Percentiles rank a stretch among this genome's conserved stretches.
Evolutionary conservation across 2,797 vertebrate species (phyloP).

Genomic region (Dermochelys coriacea): DNA sequence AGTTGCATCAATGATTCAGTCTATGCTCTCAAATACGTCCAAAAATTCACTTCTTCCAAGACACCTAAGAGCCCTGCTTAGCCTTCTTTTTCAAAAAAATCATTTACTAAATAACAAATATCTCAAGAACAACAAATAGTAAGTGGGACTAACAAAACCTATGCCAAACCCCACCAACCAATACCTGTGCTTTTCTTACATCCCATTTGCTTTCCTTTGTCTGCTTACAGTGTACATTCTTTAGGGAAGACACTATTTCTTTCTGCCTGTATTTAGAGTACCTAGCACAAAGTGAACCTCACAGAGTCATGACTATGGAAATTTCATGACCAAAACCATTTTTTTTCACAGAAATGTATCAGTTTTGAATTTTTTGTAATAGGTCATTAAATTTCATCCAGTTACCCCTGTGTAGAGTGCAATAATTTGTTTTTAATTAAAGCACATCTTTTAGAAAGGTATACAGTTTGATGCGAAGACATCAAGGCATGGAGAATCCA

Average conservation of each 20-base stretch:
- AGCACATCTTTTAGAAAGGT: not conserved
- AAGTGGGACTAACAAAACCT: not conserved
- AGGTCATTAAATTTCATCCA: not conserved
- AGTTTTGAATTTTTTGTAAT: not conserved
- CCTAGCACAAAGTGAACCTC: too few relatives aligned
- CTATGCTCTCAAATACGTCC: not conserved
- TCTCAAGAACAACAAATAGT: too few relatives aligned
- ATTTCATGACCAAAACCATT: not conserved
- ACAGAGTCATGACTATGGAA: not conserved
- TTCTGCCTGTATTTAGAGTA: fast-evolving
- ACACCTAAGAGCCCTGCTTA: not conserved
- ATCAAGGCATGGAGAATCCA: not conserved
- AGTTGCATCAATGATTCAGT: too few relatives aligned
- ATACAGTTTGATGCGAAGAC: not conserved
- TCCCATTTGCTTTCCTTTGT: not conserved
- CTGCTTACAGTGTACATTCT: not conserved
- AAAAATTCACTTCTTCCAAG: not conserved
- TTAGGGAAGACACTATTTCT: not conserved
- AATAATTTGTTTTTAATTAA: not conserved
- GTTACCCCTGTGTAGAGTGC: not conserved
- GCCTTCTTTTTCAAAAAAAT: not conserved
- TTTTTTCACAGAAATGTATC: not conserved
- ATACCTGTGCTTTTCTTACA: not conserved
- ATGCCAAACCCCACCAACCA: fast-evolving
- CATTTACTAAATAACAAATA: fast-evolving